Evolutionary conservation across 2,113 vertebrate genomes (phyloP).

Genomic region (Petaurus breviceps): DNA sequence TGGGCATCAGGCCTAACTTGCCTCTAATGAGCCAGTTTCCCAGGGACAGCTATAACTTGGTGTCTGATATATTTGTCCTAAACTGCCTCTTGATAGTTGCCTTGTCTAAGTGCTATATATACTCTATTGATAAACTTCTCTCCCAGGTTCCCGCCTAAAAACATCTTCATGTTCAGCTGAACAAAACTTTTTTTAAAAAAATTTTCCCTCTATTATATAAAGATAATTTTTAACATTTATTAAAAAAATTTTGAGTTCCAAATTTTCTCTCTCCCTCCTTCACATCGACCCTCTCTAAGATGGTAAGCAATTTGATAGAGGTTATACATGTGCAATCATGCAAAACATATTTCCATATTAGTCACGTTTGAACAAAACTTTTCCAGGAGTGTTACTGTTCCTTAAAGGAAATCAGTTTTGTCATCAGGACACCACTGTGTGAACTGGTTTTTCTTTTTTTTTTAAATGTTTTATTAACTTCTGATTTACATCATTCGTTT

Average conservation of each 20-base stretch:
- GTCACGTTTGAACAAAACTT: background rate
- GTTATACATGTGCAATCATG: background rate
- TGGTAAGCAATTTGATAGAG: background rate
- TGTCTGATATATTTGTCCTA: background rate
- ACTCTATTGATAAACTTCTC: background rate
- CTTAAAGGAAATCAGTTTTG: background rate
- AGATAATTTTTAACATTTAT: background rate
- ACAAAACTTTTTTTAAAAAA: background rate
- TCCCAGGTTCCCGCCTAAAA: too few relatives aligned
- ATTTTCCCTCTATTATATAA: background rate
- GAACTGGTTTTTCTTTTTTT: too few relatives aligned
- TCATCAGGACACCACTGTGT: background rate
- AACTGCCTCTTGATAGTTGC: background rate
- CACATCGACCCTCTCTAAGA: background rate
- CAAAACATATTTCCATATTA: background rate
- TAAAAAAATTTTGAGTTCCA: background rate
- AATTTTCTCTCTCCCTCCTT: background rate
- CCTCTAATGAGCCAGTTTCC: background rate
- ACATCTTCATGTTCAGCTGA: background rate
- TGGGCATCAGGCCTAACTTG: background rate
- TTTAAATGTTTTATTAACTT: too few relatives aligned
- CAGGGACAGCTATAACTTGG: background rate
- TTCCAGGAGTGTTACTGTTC: background rate
- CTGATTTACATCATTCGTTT: too few relatives aligned
- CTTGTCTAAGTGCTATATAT: background rate